Evolutionary conservation across 2,113 vertebrate genomes (phyloP).

Genomic region (human): GRCh38 chr12:90888001-90888500

Average conservation of each 20-base stretch:
- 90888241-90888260: not conserved
- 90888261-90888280: not conserved
- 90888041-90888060: not conserved
- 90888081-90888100: not conserved
- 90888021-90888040: not conserved
- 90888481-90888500: not conserved
- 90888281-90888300: not conserved
- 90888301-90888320: not conserved
- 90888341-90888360: not conserved
- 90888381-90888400: not conserved
- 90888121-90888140: not conserved
- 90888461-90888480: not conserved
- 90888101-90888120: not conserved
- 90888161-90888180: not conserved
- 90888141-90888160: not conserved
- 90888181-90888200: not conserved
- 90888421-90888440: not conserved
- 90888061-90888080: not conserved
- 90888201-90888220: not conserved
- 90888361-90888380: not conserved
- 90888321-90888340: not conserved
- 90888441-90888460: not conserved
- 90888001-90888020: not conserved
- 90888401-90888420: not conserved
- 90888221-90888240: not conserved